phyloP scores from a whole-genome alignment of 2,888 invertebrate species.

The Drosophila colorata region DNA sequence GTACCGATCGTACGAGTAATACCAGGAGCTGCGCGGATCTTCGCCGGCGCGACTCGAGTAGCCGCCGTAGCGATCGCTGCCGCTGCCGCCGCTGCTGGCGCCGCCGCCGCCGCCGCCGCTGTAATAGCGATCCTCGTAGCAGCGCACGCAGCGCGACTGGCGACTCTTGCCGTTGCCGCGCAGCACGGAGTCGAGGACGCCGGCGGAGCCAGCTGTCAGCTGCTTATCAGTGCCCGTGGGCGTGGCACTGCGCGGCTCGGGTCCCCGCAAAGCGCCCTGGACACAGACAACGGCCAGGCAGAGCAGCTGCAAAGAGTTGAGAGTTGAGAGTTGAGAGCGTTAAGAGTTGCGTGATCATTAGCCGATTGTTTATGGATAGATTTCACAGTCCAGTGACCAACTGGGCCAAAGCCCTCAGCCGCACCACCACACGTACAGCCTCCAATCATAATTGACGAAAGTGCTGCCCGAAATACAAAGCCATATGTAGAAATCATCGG shows the following conservation, averaged over 20 bases:
- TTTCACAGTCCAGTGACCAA: conserved; percentile 73
- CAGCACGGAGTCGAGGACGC: conserved; percentile 70
- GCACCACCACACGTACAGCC: conserved; percentile 33
- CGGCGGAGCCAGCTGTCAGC: conserved; percentile 45
- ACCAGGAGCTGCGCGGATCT: conserved; percentile 79
- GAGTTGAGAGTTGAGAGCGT: conserved; percentile 7
- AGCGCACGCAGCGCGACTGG: conserved; percentile 83
- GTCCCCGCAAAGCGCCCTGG: conserved; percentile 47
- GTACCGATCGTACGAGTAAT: conserved; percentile 81
- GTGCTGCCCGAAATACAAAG: conserved; percentile 58
- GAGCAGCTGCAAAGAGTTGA: conserved; percentile 50
- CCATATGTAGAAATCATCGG: conserved; percentile 56
- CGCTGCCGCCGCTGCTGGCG: conserved; percentile 43
- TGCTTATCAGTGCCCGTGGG: conserved; percentile 31
- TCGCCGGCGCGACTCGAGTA: conserved; percentile 78
- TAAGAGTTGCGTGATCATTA: conserved; percentile 59
- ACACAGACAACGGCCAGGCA: conserved; percentile 53
- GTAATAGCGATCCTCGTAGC: conserved; percentile 83
- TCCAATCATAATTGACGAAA: conserved; percentile 76
- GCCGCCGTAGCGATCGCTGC: conserved; percentile 46
- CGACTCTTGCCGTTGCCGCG: conserved; percentile 77
- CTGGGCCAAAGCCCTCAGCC: conserved; percentile 65
- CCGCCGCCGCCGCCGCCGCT: conserved; percentile 35
- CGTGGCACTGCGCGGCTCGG: conserved; percentile 59
- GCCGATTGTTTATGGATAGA: conserved; percentile 70